These are phyloP conservation scores for Gorilla gorilla DNA, from an alignment of 2,113 vertebrate genomes.

Conservation along the genomic window DNA sequence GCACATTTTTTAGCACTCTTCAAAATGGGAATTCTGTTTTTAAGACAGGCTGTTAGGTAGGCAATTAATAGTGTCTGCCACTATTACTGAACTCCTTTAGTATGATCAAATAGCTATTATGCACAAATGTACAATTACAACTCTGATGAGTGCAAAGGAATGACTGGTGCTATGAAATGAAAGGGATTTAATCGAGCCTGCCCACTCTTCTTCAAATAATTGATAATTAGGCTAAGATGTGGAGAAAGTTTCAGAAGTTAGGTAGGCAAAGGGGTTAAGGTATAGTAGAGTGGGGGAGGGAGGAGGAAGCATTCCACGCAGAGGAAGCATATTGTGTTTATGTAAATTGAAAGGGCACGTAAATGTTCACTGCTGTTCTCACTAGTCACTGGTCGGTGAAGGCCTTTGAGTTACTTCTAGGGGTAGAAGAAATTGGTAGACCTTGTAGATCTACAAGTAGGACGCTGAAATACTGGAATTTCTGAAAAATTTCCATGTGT, in stretches of 20 bases:
- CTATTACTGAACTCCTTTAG: neutral
- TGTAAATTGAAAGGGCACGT: neutral
- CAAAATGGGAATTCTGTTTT: neutral
- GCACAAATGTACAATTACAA: neutral
- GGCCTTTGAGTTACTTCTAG: conserved; percentile 7
- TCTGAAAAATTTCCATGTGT: neutral
- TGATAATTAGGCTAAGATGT: neutral
- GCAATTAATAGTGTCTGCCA: neutral
- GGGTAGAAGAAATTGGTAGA: neutral
- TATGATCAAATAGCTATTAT: neutral
- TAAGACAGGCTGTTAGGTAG: neutral
- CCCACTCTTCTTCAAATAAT: neutral
- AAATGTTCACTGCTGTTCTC: neutral
- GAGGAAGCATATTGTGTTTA: neutral
- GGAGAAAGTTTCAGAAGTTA: neutral
- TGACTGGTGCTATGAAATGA: neutral
- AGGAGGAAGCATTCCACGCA: neutral
- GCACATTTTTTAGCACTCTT: neutral
- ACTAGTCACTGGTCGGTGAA: neutral
- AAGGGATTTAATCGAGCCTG: neutral
- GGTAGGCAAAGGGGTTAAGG: neutral
- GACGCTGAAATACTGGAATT: neutral
- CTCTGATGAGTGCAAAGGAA: neutral
- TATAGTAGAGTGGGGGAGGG: neutral
- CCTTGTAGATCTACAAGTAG: neutral